Conservation (phyloP, 2,797 vertebrate species). For the Sebastolobus alascanus region DNA sequence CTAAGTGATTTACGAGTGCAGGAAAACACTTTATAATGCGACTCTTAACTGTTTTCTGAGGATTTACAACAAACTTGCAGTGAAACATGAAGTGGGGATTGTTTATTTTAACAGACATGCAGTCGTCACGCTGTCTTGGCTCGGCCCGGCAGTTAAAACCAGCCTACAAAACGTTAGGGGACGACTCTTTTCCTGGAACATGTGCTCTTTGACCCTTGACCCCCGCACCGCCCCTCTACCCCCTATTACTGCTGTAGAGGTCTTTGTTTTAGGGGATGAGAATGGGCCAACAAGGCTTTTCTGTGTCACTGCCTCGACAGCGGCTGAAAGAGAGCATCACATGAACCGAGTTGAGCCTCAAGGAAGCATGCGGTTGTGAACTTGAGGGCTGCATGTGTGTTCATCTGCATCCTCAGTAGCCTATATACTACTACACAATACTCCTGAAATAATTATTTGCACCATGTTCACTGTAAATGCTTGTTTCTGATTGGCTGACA, state of each 20-base stretch:
- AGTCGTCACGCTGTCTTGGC: constrained; percentile 63
- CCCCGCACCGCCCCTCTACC: not conserved
- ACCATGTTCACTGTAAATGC: not conserved
- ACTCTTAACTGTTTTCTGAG: constrained; percentile 24
- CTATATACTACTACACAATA: not conserved
- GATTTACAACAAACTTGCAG: constrained; percentile 15
- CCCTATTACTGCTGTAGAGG: constrained; percentile 34
- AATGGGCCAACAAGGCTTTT: constrained; percentile 52
- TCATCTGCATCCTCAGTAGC: not conserved
- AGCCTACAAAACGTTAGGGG: constrained; percentile 63
- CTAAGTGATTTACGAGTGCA: not conserved
- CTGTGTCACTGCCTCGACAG: constrained; percentile 49
- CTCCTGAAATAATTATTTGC: not conserved
- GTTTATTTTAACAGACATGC: constrained; percentile 63
- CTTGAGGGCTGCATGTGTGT: not conserved
- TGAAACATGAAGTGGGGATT: constrained; percentile 53
- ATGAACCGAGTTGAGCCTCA: constrained; percentile 18
- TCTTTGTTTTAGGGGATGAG: constrained; percentile 72
- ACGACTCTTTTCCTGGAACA: constrained; percentile 73
- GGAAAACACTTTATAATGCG: not conserved
- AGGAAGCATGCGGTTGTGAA: constrained; percentile 1
- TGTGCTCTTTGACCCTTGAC: constrained; percentile 77
- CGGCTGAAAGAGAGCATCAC: constrained; percentile 22
- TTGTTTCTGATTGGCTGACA: not conserved
- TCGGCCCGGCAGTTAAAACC: constrained; percentile 61